Conservation (phyloP, 2,113 vertebrate species). For the Hydropotes inermis region DNA sequence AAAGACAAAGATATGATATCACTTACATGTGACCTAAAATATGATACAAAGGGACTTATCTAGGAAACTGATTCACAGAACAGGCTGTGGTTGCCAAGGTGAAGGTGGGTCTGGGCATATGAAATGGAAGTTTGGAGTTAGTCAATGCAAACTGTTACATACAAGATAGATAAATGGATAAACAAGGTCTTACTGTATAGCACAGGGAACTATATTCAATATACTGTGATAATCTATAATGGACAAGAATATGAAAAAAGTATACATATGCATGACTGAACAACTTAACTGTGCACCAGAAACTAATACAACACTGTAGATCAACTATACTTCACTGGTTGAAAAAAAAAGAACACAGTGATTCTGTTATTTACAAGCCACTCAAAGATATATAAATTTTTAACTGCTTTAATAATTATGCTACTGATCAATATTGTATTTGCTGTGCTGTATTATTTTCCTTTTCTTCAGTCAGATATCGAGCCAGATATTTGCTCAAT, state of each 20-base stretch:
- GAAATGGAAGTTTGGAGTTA: neutral
- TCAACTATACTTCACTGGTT: neutral
- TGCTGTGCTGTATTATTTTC: neutral
- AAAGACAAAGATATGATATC: neutral
- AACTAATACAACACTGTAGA: neutral
- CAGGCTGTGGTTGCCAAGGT: neutral
- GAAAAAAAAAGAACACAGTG: neutral
- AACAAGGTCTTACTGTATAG: neutral
- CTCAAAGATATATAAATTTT: neutral
- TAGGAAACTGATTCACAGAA: neutral
- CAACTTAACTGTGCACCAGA: neutral
- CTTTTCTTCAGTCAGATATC: neutral
- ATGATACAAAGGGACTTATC: neutral
- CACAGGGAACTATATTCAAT: neutral
- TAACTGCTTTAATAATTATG: neutral
- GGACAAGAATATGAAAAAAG: neutral
- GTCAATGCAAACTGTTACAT: neutral
- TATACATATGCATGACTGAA: no score
- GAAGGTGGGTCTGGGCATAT: neutral
- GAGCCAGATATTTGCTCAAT: neutral
- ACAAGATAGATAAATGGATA: neutral
- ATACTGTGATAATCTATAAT: neutral
- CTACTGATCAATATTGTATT: neutral
- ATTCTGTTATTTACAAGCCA: neutral
- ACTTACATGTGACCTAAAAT: neutral